These are phyloP conservation scores for Morone saxatilis DNA, from an alignment of 2,113 vertebrate genomes.

Conservation along the genomic window DNA sequence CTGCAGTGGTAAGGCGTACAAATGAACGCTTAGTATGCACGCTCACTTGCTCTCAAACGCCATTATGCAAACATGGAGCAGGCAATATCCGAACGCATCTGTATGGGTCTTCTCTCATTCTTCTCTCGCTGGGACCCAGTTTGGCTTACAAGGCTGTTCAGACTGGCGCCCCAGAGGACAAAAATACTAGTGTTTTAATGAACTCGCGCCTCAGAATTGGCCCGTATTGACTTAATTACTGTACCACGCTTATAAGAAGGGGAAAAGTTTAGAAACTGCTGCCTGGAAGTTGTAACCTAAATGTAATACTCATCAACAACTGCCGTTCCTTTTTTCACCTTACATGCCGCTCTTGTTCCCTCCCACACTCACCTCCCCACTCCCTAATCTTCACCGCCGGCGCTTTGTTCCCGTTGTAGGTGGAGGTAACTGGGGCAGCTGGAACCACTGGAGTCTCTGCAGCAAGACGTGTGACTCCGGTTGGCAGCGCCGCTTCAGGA, in stretches of 20 bases:
- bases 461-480: conserved; percentile 97
- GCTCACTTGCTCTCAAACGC: conserved; percentile 22
- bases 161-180: not conserved
- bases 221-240: conserved; percentile 19
- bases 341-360: not conserved
- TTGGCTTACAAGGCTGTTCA: conserved; percentile 36
- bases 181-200: conserved; percentile 44
- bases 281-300: conserved; percentile 11
- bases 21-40: conserved; percentile 39
- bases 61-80: conserved; percentile 57
- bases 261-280: not conserved
- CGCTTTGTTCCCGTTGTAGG: conserved; percentile 61
- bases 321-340: not conserved
- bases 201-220: conserved; percentile 13
- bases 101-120: conserved; percentile 34
- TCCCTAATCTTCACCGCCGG: not conserved
- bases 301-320: conserved; percentile 3
- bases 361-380: not conserved
- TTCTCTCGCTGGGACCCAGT: conserved; percentile 18
- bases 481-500: conserved; percentile 96
- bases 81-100: conserved; percentile 48
- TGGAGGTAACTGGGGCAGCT: conserved; percentile 95
- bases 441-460: conserved; percentile 98
- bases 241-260: not conserved
- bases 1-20: conserved; percentile 89